A percentile compares a stretch with the other conserved stretches of the same genome.
Conservation (phyloP, 2,113 vertebrate genomes). For the Hylia prasina region DNA sequence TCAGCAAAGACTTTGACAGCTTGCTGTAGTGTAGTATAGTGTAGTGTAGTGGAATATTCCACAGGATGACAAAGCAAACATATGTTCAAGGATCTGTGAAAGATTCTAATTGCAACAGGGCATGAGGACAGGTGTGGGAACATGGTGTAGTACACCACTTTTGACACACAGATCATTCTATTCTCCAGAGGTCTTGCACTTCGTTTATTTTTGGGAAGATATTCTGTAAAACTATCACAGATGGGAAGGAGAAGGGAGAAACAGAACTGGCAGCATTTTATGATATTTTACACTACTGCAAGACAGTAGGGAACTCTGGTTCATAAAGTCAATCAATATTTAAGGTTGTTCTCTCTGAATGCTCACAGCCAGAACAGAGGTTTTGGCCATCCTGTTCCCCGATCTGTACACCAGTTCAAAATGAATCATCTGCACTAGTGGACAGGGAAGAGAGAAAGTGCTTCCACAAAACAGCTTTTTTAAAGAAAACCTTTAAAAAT, state of each 20-base stretch:
- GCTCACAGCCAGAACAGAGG: neutral
- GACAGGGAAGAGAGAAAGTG: neutral
- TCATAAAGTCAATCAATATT: neutral
- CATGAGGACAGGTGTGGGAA: neutral
- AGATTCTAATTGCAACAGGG: neutral
- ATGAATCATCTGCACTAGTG: neutral
- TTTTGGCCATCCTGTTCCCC: neutral
- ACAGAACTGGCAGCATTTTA: neutral
- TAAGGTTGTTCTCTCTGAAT: neutral
- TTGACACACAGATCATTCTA: neutral
- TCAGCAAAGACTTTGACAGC: neutral
- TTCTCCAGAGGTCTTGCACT: neutral
- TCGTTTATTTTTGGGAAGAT: neutral
- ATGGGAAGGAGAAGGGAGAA: neutral
- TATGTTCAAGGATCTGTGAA: neutral
- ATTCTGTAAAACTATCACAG: neutral
- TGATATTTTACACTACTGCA: neutral
- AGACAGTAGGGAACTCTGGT: neutral
- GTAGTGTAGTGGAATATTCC: constrained; percentile 1
- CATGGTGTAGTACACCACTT: neutral
- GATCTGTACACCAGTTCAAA: constrained; percentile 4
- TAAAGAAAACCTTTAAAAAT: neutral
- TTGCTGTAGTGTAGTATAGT: neutral
- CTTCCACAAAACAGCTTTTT: neutral
- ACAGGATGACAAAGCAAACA: neutral